Base-by-base conservation (phyloP, 2,888 invertebrate genomes). In the Melinopterus prodromus region DNA sequence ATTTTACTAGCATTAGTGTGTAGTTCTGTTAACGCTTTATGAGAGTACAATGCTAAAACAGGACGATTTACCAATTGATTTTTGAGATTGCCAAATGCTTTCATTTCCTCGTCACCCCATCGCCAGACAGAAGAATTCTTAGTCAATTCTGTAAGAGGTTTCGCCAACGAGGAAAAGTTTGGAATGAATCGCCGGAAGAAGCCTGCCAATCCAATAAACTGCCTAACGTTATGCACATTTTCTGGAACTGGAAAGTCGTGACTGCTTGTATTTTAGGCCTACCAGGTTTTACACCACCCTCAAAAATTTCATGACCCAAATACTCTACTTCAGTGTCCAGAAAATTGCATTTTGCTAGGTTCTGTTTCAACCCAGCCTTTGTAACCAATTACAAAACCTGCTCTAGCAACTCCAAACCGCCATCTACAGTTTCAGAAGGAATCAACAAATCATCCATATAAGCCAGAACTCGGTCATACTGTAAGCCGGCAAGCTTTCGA, bases 1-100 rank as follows among this genome's bases (percentile, higher is more conserved):
- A 37, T 9, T 6, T 74, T 78, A 69, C 78, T 53, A 15, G 85
- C 86, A 81, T 86, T 86, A 6, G 84, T 86, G 79, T 86, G 86
- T 16, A 86, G 6, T 74, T 86, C 84, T 5, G 82, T 85, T 14
- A 80, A 76, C 7, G 79, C 79, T 2, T 78, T 71, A 16, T 79
- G 81, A 38, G 84, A 81, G 80, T 82, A 85, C 7, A 86, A 15
- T 2, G 81, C 84, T 37, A 86, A 79, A 3, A 86, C 74, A 5
- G 85, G 85, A 76, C 84, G 71, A 16, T 77, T 77, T 5, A 36
- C 53, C 71, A 84, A 79, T 37, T 16, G 9, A 38, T 15, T 36
- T 69, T 82, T 84, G 16, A 84, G 76, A 69, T 70, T 14, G 14
- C 75, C 70, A 77, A 84, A 84, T 6, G 83, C 83, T 16, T 36